These are phyloP conservation scores for Hestina assimilis DNA, from an alignment of 1,140 invertebrate species.

Conservation along the genomic window DNA sequence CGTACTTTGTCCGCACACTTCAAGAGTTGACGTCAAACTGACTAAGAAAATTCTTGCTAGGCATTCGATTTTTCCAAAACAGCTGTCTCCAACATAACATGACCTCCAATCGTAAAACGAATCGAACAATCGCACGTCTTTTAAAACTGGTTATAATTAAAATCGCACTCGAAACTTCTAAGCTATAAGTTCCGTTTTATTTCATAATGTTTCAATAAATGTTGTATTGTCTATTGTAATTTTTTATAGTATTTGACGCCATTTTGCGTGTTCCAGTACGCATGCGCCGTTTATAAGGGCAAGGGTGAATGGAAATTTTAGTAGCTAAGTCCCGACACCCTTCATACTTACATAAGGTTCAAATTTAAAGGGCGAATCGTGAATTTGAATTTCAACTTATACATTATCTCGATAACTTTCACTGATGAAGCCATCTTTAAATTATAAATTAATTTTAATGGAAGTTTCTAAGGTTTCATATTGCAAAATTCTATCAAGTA, in stretches of 20 bases:
- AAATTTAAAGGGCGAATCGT: neutral
- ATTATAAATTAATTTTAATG: no score
- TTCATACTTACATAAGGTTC: conserved; percentile 15
- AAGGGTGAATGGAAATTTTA: conserved; percentile 45
- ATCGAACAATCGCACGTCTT: no score
- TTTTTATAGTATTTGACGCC: conserved; percentile 33
- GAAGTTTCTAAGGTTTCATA: no score
- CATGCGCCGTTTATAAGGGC: conserved; percentile 58
- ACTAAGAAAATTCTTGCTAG: conserved; percentile 39
- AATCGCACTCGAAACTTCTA: neutral
- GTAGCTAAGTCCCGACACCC: conserved; percentile 27
- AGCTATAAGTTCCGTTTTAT: neutral
- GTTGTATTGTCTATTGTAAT: neutral
- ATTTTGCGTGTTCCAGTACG: conserved; percentile 46
- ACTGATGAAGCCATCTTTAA: no score
- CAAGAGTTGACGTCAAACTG: conserved; percentile 62
- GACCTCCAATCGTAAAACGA: conserved; percentile 18
- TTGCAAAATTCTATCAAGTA: no score
- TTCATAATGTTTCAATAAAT: conserved; percentile 11
- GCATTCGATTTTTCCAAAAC: conserved; percentile 69
- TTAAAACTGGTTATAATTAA: neutral
- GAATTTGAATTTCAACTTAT: neutral
- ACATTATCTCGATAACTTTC: no score
- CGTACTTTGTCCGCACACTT: conserved; percentile 47
- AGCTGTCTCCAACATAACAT: conserved; percentile 49